phyloP scores from a whole-genome alignment of 1,140 invertebrate species.

The Eriocheir sinensis region DNA sequence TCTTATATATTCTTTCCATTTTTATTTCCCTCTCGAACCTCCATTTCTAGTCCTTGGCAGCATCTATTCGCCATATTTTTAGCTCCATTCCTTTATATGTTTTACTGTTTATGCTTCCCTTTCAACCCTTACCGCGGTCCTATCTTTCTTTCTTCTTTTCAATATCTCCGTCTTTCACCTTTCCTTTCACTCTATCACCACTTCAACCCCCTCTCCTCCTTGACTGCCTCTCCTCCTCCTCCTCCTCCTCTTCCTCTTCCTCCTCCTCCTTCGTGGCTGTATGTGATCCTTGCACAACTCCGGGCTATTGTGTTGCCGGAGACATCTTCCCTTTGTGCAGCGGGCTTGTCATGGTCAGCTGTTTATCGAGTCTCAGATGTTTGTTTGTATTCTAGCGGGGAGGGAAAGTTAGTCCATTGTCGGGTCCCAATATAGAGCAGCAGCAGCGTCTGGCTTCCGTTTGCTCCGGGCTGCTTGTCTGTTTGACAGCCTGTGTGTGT shows the following conservation, averaged over 20 bases:
- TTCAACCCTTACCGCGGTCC: too few relatives aligned
- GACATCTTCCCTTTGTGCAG: conserved; percentile 35
- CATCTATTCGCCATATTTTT: too few relatives aligned
- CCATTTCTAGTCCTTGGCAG: too few relatives aligned
- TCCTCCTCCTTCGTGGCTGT: neutral
- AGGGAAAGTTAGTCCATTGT: conserved; percentile 42
- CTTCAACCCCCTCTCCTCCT: neutral
- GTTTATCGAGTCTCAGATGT: conserved; percentile 49
- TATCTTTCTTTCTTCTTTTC: neutral
- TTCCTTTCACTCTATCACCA: conserved; percentile 28
- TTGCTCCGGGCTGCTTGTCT: neutral
- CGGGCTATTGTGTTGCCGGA: neutral
- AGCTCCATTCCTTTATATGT: neutral
- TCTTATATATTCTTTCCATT: neutral
- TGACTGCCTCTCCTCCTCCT: neutral
- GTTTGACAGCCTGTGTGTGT: neutral
- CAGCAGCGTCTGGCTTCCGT: neutral
- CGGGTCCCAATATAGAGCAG: neutral
- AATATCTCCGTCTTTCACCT: neutral
- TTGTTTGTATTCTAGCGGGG: conserved; percentile 32
- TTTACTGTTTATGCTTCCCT: neutral
- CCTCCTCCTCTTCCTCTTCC: neutral
- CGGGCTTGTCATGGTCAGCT: neutral
- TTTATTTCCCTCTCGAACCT: neutral
- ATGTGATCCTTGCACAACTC: neutral